Evolutionary conservation across 2,888 invertebrate genomes (phyloP).

Genomic region (Brassicogethes aeneus): DNA sequence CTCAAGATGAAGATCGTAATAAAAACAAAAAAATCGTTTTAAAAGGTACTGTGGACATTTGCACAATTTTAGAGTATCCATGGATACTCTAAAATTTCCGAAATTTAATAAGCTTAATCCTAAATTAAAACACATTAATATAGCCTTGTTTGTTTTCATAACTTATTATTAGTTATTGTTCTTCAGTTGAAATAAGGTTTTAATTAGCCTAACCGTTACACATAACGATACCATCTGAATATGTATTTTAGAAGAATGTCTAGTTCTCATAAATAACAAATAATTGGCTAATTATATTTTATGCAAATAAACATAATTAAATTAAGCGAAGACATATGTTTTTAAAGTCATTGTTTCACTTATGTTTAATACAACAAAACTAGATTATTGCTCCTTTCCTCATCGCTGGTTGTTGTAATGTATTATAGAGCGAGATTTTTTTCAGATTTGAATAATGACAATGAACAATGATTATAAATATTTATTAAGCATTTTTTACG

Average conservation of each 20-base stretch:
- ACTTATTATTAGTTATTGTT: too few species aligned
- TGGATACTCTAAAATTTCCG: too few species aligned
- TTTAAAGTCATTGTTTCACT: conserved; percentile 8
- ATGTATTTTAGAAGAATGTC: neutral
- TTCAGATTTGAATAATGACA: neutral
- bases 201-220: neutral
- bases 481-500: conserved; percentile 17
- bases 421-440: neutral
- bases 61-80: too few species aligned
- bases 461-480: conserved; percentile 13
- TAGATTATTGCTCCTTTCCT: neutral
- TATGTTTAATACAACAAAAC: neutral
- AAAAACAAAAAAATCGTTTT: too few species aligned
- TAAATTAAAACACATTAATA: too few species aligned
- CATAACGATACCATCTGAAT: neutral
- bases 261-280: conserved; percentile 3
- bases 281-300: conserved; percentile 14
- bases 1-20: too few species aligned
- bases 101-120: too few species aligned
- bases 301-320: conserved; percentile 21
- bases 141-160: too few species aligned
- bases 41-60: too few species aligned
- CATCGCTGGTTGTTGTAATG: neutral
- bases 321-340: conserved; percentile 21
- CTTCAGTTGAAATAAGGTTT: too few species aligned